Evolutionary conservation across 2,888 invertebrate genomes (phyloP), one percentile per base, ranked within the genome.

Genomic region (Cantharis flavilabris): DNA sequence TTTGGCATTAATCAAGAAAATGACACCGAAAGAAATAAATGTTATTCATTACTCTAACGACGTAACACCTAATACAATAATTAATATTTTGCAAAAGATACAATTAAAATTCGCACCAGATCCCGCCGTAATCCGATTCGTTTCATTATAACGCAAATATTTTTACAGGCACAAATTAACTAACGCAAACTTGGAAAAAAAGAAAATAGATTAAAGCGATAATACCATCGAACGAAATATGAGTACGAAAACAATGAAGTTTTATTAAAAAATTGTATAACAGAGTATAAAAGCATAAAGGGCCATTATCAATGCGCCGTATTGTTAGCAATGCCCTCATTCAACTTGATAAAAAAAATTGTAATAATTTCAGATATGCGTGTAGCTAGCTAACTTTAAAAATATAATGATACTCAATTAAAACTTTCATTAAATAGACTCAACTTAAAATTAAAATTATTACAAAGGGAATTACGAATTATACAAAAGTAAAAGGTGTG

Each of bases 211-310:
- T 76, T 78, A 76, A 78, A 78, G 71, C 73, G 78, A 75, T 75
- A 78, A 73, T 72, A 71, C 71, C 73, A 63, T 76, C 76, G 76
- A 76, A 78, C 78, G 76, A 75, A 78, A 78, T 78, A 78, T 69
- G 73, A 76, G 71, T 77, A 74, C 70, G 76, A 76, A 81, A 80
- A 81, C 81, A 81, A 81, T 81, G 71, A 79, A 74, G 72, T 73
- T 80, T 80, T 80, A 78, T 80, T 80, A 78, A 80, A 81, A 81
- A 78, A 78, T 74, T 69, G 77, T 75, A 79, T 81, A 81, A 79
- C 79, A 80, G 81, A 77, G 79, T 73, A 78, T 79, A 79, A 77
- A 78, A 79, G 80, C 64, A 80, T 72, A 78, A 76, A 76, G 76
- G 78, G 71, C 78, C 71, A 78, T 78, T 78, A 76, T 78, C 73